phyloP scores from a whole-genome alignment of 2,797 vertebrate genomes.

The Bovichtus diacanthus region DNA sequence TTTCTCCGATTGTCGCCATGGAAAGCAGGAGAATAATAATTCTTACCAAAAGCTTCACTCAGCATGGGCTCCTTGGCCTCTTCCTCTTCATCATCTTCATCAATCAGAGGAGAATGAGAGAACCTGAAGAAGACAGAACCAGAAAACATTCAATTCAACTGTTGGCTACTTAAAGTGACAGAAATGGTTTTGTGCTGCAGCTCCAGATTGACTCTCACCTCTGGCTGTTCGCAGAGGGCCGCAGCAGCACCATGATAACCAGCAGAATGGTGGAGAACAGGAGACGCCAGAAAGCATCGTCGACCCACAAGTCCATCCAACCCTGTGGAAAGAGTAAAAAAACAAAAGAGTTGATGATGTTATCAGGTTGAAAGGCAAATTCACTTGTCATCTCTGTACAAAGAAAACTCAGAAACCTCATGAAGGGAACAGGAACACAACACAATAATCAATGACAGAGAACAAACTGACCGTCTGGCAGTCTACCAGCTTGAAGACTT shows the following conservation, averaged over 20 bases:
- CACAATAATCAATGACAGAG: not conserved
- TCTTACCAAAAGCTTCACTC: conserved; percentile 94
- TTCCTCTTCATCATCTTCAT: conserved; percentile 96
- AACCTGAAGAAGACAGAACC: conserved; percentile 83
- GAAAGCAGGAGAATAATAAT: not conserved
- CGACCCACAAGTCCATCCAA: conserved; percentile 96
- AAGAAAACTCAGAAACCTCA: conserved; percentile 6
- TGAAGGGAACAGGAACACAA: not conserved
- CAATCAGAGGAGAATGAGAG: conserved; percentile 95
- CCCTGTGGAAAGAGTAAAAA: conserved; percentile 80
- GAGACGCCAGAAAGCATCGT: conserved; percentile 97
- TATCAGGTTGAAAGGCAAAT: not conserved
- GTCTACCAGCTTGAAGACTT: conserved; percentile 95
- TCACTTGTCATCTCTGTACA: conserved; percentile 16
- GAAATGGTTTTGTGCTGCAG: not conserved
- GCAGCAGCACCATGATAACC: conserved; percentile 96
- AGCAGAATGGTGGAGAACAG: conserved; percentile 97
- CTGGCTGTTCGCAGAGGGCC: conserved; percentile 96
- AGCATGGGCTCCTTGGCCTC: conserved; percentile 98
- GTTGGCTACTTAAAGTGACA: not conserved
- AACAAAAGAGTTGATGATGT: not conserved
- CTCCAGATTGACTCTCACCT: conserved; percentile 80
- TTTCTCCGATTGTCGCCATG: too few species aligned
- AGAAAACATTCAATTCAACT: not conserved
- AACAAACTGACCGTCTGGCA: conserved; percentile 92